phyloP scores from a whole-genome alignment of 2,888 invertebrate species.

The Lithophane socia region DNA sequence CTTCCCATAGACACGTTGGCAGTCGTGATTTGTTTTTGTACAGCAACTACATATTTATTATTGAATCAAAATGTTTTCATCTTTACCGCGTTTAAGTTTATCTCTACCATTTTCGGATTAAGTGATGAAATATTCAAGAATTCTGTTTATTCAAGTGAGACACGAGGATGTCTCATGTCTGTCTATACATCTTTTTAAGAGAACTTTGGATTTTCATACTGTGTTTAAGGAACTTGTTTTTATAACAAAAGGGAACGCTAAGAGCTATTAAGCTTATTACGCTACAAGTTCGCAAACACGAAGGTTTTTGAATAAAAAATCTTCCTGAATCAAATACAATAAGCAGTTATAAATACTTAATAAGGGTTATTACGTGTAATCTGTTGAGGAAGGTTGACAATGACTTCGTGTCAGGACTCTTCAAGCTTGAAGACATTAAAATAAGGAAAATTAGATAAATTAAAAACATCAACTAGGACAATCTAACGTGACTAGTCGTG shows the following conservation, averaged over 20 bases:
- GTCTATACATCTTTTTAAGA: neutral
- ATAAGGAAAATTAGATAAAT: constrained; percentile 72
- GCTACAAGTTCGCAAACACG: constrained; percentile 65
- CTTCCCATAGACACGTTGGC: constrained; percentile 66
- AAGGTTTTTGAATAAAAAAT: constrained; percentile 82
- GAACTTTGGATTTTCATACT: neutral
- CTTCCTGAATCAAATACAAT: constrained; percentile 77
- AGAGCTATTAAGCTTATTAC: constrained; percentile 60
- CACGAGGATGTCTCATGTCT: constrained; percentile 11
- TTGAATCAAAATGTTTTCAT: constrained; percentile 40
- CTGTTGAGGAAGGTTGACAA: constrained; percentile 74
- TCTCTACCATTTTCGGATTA: neutral
- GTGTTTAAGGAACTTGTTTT: constrained; percentile 11
- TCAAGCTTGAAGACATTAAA: constrained; percentile 64
- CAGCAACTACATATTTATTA: constrained; percentile 38
- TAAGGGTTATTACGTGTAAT: constrained; percentile 72
- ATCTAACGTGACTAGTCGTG: constrained; percentile 69
- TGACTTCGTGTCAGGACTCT: constrained; percentile 68
- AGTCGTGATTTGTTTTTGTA: constrained; percentile 59
- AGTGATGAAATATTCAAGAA: constrained; percentile 6
- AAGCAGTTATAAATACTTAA: constrained; percentile 64
- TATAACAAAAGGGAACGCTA: constrained; percentile 21
- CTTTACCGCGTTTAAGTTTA: constrained; percentile 1
- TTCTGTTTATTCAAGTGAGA: constrained; percentile 32
- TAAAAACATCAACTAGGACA: constrained; percentile 74